These are phyloP conservation scores for Pantherophis vulpinus DNA, from an alignment of 2,797 vertebrate species.

Conservation along the genomic window DNA sequence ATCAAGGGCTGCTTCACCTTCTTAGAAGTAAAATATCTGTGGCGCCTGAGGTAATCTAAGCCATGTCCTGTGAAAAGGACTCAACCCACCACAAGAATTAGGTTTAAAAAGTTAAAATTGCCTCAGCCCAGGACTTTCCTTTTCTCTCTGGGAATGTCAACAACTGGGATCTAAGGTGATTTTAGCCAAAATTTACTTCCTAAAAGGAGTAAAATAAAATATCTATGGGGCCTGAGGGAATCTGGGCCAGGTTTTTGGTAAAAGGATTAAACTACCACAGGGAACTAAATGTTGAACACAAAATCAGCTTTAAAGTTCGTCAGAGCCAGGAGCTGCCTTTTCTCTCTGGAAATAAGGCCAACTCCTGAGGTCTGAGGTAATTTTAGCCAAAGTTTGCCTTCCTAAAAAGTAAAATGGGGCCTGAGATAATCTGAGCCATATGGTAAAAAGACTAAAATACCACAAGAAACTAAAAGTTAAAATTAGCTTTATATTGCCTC, in stretches of 20 bases:
- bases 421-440: neutral
- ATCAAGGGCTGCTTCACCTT: neutral
- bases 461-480: neutral
- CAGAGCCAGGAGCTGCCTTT: neutral
- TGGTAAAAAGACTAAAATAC: neutral
- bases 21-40: neutral
- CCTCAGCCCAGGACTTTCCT: neutral
- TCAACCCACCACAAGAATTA: neutral
- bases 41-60: neutral
- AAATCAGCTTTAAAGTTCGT: neutral
- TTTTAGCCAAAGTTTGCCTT: neutral
- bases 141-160: neutral
- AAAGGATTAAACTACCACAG: neutral
- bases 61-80: neutral
- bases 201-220: neutral
- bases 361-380: neutral
- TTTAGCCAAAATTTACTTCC: neutral
- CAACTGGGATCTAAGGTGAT: neutral
- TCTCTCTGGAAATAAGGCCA: neutral
- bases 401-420: neutral
- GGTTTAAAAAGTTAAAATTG: neutral
- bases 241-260: neutral
- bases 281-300: neutral
- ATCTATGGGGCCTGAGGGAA: neutral
- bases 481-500: neutral